phyloP scores from a whole-genome alignment of 2,113 vertebrate species.

The Sphaerodactylus townsendi region DNA sequence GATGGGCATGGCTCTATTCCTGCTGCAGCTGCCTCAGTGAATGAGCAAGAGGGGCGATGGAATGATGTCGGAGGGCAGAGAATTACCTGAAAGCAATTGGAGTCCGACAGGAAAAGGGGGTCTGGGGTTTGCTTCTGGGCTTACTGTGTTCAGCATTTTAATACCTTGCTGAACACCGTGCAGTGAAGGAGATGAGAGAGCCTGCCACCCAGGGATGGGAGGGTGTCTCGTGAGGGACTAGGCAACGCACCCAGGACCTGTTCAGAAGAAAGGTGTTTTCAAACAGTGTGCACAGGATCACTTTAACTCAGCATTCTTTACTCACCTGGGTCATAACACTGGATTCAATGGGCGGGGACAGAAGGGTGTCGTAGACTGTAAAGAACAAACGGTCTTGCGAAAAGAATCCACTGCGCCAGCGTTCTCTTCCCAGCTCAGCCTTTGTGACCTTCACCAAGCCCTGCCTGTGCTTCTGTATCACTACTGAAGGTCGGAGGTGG shows the following conservation, averaged over 20 bases:
- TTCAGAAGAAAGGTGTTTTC: neutral
- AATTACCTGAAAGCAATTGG: neutral
- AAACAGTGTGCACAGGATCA: neutral
- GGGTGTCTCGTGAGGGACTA: neutral
- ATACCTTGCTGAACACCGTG: neutral
- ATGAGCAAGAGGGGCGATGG: neutral
- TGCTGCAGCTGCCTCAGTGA: neutral
- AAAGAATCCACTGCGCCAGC: accelerated
- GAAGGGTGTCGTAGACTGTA: accelerated
- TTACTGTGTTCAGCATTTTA: neutral
- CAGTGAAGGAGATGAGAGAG: neutral
- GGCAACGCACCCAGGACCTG: neutral
- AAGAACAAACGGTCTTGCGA: accelerated
- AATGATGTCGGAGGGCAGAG: neutral
- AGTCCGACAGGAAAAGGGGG: too few species aligned
- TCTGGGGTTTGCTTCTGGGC: neutral
- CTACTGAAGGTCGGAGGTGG: neutral
- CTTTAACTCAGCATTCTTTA: neutral
- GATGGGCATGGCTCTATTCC: neutral
- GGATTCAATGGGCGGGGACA: too few species aligned
- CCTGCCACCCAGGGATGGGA: neutral
- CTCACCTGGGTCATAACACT: neutral
- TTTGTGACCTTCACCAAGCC: neutral
- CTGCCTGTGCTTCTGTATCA: neutral
- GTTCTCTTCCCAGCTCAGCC: neutral